Evolutionary conservation across 2,888 invertebrate genomes (phyloP).

Genomic region (Oscheius sp.): DNA sequence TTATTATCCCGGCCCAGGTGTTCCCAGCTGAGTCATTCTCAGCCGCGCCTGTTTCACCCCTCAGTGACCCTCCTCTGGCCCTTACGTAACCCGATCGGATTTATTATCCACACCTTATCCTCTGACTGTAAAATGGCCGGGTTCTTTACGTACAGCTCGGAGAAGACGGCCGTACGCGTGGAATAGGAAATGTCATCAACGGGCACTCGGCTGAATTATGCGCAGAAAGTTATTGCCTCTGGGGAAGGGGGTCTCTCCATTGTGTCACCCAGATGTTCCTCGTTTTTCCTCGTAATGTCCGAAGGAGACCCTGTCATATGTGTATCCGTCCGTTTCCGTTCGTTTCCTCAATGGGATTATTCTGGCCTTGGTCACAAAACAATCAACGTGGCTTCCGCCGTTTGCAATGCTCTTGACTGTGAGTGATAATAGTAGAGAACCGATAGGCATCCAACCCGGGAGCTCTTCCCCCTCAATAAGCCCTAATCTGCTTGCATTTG

Average conservation of each 20-base stretch:
- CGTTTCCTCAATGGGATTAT: constrained; percentile 36
- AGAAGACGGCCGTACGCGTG: neutral
- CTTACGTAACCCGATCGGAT: constrained; percentile 24
- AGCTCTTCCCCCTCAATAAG: constrained; percentile 18
- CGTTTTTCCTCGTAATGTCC: neutral
- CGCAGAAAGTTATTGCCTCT: constrained; percentile 28
- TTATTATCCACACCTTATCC: constrained; percentile 21
- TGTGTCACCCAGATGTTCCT: neutral
- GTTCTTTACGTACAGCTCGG: constrained; percentile 1
- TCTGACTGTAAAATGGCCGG: neutral
- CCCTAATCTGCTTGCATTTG: constrained; percentile 36
- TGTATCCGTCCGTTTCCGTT: constrained; percentile 20
- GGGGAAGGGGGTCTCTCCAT: neutral
- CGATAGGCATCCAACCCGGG: neutral
- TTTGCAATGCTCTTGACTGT: neutral
- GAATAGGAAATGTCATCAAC: constrained; percentile 36
- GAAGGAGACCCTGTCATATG: neutral
- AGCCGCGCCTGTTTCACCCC: constrained; percentile 29
- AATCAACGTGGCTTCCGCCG: constrained; percentile 30
- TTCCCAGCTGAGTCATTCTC: constrained; percentile 2
- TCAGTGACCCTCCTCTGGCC: constrained; percentile 20
- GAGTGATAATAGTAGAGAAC: neutral
- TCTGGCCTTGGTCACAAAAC: constrained; percentile 26
- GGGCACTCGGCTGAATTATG: constrained; percentile 26
- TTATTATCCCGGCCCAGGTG: neutral